A percentile compares a stretch with the other conserved stretches of the same genome.
Evolutionary conservation across 1,140 invertebrate species (phyloP).

Genomic region (Leptoteleia sp.): DNA sequence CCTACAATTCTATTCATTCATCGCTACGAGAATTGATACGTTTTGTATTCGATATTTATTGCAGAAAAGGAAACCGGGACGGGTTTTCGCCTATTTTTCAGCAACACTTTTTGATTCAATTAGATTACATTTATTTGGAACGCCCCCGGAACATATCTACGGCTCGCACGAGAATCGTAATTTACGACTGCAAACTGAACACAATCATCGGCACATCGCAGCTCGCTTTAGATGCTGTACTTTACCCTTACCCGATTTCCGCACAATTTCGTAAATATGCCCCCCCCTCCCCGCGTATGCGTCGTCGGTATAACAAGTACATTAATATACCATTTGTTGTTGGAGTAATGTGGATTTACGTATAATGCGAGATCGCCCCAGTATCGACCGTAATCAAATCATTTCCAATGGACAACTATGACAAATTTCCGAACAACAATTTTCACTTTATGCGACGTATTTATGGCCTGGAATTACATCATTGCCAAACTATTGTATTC

Average conservation of each 20-base stretch:
- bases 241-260: conserved; percentile 19
- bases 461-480: conserved; percentile 39
- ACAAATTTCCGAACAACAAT: conserved; percentile 25
- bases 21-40: conserved; percentile 38
- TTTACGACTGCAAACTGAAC: conserved; percentile 17
- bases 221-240: not conserved
- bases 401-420: conserved; percentile 28
- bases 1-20: conserved; percentile 50
- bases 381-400: conserved; percentile 22
- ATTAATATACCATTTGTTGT: conserved; percentile 29
- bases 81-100: conserved; percentile 18
- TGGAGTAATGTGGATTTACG: not conserved
- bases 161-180: conserved; percentile 5
- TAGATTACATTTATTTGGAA: conserved; percentile 17
- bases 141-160: not conserved
- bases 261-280: conserved; percentile 17
- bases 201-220: conserved; percentile 29
- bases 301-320: conserved; percentile 14
- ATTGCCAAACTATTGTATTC: conserved; percentile 10
- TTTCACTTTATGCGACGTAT: conserved; percentile 31
- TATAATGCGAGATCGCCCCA: not conserved
- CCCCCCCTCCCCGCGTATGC: too few species aligned
- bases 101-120: conserved; percentile 26
- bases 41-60: conserved; percentile 42
- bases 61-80: not conserved